Evolutionary conservation across 2,797 vertebrate species (phyloP).

Genomic region (Distichodus sexfasciatus): DNA sequence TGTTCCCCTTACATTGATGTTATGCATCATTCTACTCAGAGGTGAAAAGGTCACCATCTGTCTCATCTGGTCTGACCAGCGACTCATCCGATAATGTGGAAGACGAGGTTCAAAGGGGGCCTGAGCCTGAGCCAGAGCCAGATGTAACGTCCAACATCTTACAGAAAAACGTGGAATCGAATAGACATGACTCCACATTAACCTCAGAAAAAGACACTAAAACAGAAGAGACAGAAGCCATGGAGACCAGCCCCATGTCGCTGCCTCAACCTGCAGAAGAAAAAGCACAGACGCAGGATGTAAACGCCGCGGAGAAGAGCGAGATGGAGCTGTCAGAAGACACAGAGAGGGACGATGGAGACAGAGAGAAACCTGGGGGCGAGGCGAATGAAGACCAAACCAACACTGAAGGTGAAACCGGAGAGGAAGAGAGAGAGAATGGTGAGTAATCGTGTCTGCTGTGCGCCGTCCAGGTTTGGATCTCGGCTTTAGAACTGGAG

Average conservation of each 20-base stretch:
- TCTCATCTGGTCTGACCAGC: slow-evolving; percentile 61
- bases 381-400: slow-evolving; percentile 21
- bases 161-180: slow-evolving; percentile 43
- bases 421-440: slow-evolving; percentile 59
- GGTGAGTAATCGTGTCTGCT: slow-evolving; percentile 63
- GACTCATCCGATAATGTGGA: slow-evolving; percentile 67
- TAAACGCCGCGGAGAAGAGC: slow-evolving; percentile 35
- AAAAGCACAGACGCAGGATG: slow-evolving; percentile 38
- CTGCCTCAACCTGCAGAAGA: slow-evolving; percentile 31
- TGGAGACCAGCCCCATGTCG: slow-evolving; percentile 3
- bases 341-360: slow-evolving; percentile 42
- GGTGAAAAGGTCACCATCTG: slow-evolving; percentile 57
- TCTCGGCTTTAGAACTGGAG: slow-evolving; percentile 36
- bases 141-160: slow-evolving; percentile 35
- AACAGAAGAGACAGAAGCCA: slow-evolving; percentile 39
- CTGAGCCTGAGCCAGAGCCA: slow-evolving; percentile 50
- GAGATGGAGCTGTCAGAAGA: slow-evolving; percentile 55
- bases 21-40: slow-evolving; percentile 32
- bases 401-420: slow-evolving; percentile 43
- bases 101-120: slow-evolving; percentile 54
- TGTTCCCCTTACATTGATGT: background rate
- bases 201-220: slow-evolving; percentile 27
- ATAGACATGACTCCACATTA: background rate
- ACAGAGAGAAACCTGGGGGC: slow-evolving; percentile 20
- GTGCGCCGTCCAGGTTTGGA: slow-evolving; percentile 34